phyloP scores from a whole-genome alignment of 2,797 vertebrate genomes.

The Phylloscopus collybita region DNA sequence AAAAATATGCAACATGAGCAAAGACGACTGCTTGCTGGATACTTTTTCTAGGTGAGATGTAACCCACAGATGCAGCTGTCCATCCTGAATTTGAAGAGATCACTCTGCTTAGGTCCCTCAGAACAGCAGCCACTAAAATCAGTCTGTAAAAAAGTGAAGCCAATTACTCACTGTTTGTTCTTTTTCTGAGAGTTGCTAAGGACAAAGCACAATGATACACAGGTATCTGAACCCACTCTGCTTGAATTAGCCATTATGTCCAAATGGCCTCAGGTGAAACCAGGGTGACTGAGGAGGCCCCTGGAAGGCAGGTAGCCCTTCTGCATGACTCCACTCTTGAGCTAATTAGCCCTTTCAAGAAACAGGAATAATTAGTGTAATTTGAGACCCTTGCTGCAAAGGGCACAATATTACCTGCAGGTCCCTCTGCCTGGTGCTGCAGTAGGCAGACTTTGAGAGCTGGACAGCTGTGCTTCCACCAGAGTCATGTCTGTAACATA shows the following conservation, averaged over 20 bases:
- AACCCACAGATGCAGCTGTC: background rate
- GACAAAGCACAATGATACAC: background rate
- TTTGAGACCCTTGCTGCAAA: background rate
- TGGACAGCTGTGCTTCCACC: background rate
- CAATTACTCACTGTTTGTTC: background rate
- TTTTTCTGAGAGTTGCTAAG: background rate
- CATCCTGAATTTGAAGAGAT: background rate
- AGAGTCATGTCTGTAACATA: background rate
- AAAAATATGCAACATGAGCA: background rate
- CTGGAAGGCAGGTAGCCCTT: background rate
- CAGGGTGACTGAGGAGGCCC: background rate
- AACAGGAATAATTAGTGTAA: background rate
- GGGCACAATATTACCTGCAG: background rate
- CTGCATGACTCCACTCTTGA: background rate
- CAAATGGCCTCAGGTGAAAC: background rate
- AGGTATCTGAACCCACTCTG: background rate
- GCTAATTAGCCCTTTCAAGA: background rate
- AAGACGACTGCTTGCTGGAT: background rate
- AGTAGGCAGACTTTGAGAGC: background rate
- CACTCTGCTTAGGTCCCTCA: background rate
- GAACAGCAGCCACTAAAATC: background rate
- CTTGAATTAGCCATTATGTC: background rate
- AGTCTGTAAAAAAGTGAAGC: background rate
- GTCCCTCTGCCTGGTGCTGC: background rate
- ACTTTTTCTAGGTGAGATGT: background rate